Evolutionary conservation across 1,140 invertebrate genomes (phyloP).

Genomic region (Aphelenchoides avenae): DNA sequence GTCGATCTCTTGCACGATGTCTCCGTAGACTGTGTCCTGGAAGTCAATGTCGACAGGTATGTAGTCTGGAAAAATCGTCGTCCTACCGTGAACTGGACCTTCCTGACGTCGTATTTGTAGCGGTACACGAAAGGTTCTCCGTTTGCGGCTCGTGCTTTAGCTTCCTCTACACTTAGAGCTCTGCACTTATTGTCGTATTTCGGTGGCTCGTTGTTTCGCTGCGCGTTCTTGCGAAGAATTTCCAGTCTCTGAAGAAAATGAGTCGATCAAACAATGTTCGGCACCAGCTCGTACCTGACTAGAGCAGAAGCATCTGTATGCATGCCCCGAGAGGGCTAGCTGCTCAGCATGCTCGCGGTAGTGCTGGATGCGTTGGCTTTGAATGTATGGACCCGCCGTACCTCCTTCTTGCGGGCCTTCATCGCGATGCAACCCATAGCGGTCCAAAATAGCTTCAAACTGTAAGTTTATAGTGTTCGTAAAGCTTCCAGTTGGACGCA

Average conservation of each 20-base stretch:
- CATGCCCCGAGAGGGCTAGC: conserved; percentile 64
- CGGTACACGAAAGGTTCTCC: conserved; percentile 73
- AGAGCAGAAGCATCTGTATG: conserved; percentile 55
- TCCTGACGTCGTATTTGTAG: conserved; percentile 68
- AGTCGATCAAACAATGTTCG: conserved; percentile 12
- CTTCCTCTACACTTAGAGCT: conserved; percentile 68
- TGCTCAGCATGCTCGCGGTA: conserved; percentile 70
- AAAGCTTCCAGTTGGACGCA: neutral
- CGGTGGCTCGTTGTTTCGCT: conserved; percentile 69
- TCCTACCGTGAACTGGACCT: conserved; percentile 8
- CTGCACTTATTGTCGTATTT: conserved; percentile 92
- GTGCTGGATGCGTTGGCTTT: conserved; percentile 73
- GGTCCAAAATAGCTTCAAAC: conserved; percentile 74
- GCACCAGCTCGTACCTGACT: conserved; percentile 35
- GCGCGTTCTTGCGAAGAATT: conserved; percentile 75
- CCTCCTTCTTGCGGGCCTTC: conserved; percentile 78
- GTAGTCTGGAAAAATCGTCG: neutral
- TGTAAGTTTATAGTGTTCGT: conserved; percentile 61
- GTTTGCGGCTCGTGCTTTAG: conserved; percentile 68
- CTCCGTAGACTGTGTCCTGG: conserved; percentile 79
- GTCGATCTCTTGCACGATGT: conserved; percentile 67
- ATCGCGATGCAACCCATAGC: conserved; percentile 79
- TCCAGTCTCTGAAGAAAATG: conserved; percentile 70
- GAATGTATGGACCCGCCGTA: conserved; percentile 74
- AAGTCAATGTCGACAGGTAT: neutral